Evolutionary conservation across 2,113 vertebrate genomes (phyloP), one percentile per base, ranked within the genome.

Genomic region (Hippocampus abdominalis): DNA sequence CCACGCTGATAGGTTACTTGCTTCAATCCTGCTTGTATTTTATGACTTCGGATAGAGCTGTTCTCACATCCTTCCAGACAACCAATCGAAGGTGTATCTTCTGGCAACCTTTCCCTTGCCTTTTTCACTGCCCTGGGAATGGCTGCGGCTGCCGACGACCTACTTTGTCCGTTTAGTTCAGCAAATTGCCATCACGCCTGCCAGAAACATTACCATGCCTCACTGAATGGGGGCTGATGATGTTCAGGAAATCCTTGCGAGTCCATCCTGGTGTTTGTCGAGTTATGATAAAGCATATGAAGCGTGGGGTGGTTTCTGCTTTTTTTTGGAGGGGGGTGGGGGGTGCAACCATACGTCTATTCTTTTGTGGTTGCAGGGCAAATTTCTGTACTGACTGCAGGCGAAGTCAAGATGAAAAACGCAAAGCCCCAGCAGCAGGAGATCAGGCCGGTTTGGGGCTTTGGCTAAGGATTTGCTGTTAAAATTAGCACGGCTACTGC

Each of bases 381-480:
- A 44, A 64, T 42, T 23, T 21, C 7, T 63, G 61, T 2, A 20
- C 61, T 63, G 12, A 63, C 61, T 64, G 62, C n/a, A 42, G 39
- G 2, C 42, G 15, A 61, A 70, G 74, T 73, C 13, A 51, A 66
- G 76, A 72, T 81, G 88, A 86, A 77, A 78, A 84, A 79, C 16
- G 66, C 61, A 61, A 71, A 73, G 73, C 74, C 79, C 82, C 66
- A 56, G 79, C 76, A 70, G 81, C 66, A 57, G 70, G 64, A 68
- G 73, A 81, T 72, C 60, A 8, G 75, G 74, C 73, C 68, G 68
- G 82, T 66, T 21, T 53, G 7, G 79, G 77, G 83, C 82, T 90
- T 86, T 88, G 88, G 86, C 81, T 76, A 74, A 79, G 81, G 82
- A 82, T 84, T 81, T 84, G 72, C 79, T 84, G 81, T 91, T 89